Base-by-base conservation (phyloP, 2,113 vertebrate species). In the Rhodinocichla rosea region DNA sequence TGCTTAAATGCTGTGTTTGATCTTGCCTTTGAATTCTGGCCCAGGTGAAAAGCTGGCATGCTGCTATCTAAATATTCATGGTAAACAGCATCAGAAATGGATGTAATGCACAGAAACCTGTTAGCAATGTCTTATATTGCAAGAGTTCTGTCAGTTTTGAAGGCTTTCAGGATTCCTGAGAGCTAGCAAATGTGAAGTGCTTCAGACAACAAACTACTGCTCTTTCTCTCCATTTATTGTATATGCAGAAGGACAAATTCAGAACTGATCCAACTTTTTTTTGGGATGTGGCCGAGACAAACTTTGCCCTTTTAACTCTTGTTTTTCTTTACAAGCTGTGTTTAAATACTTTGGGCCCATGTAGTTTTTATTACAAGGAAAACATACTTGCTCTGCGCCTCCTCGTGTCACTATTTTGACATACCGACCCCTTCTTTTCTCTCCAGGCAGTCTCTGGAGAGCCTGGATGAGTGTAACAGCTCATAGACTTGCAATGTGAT, bases 401-500 rank as follows among this genome's bases (percentile, higher is more conserved):
- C 20, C 64, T 73, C 0, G 5, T 91, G 81, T 91, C 86, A 93
- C 59, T 75, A 21, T 92, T 97, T 81, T 88, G 82, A 92, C 79
- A 75, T 80, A 71, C 62, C 74, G 2, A 67, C n/a, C 39, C 22
- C 30, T 84, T 87, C 62, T 69, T 91, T 91, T 92, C 70, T 77
- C 57, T 75, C 26, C n/a, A 63, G 49, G 56, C 55, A 74, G 69
- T 67, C 64, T 74, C 92, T 95, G 81, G 86, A 68, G 80, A 59
- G 57, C 86, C 78, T 90, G 94, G 89, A 96, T 87, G 86, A 64
- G 89, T 3, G 35, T 90, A 96, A 94, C 52, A 83, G 83, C 87
- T 97, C 96, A 96, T 90, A 94, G 94, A 90, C 62, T 91, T 96
- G 94, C 95, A 96, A 94, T 89, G 92, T 92, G 90, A 90, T 96